phyloP scores from a whole-genome alignment of 2,888 invertebrate genomes.

The Pheosia gnoma region DNA sequence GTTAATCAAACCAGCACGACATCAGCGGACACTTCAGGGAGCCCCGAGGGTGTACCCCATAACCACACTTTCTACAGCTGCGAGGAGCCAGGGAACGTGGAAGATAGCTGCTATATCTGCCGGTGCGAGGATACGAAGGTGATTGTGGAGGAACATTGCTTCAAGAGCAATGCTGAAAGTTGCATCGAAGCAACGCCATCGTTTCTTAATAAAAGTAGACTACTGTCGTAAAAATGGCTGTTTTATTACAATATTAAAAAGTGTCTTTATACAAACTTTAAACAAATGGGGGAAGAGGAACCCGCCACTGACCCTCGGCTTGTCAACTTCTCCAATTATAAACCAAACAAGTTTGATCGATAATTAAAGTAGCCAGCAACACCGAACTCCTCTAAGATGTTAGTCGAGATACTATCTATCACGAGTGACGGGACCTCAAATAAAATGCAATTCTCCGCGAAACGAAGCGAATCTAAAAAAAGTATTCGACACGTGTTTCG shows the following conservation, averaged over 20 bases:
- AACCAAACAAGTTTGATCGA: too few species aligned
- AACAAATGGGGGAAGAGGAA: too few species aligned
- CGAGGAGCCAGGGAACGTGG: conserved; percentile 43
- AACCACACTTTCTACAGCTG: conserved; percentile 58
- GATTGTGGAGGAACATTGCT: conserved; percentile 66
- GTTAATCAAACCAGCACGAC: conserved; percentile 18
- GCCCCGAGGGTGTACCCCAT: conserved; percentile 22
- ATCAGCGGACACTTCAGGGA: conserved; percentile 8
- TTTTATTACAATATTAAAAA: not conserved
- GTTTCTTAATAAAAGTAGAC: conserved; percentile 43
- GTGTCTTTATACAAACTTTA: too few species aligned
- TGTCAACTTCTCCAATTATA: too few species aligned
- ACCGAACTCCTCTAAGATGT: too few species aligned
- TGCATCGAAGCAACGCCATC: conserved; percentile 50
- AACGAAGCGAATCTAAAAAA: too few species aligned
- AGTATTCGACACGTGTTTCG: too few species aligned
- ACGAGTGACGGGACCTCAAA: too few species aligned
- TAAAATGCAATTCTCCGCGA: too few species aligned
- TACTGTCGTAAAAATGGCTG: conserved; percentile 4
- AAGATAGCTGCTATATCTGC: conserved; percentile 64
- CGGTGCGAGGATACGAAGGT: conserved; percentile 53
- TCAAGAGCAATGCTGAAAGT: conserved; percentile 46
- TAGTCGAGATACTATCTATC: too few species aligned
- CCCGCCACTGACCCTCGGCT: too few species aligned
- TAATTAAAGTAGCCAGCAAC: too few species aligned